Conservation (phyloP, 2,888 invertebrate species). For the Drosophila mimetica region DNA sequence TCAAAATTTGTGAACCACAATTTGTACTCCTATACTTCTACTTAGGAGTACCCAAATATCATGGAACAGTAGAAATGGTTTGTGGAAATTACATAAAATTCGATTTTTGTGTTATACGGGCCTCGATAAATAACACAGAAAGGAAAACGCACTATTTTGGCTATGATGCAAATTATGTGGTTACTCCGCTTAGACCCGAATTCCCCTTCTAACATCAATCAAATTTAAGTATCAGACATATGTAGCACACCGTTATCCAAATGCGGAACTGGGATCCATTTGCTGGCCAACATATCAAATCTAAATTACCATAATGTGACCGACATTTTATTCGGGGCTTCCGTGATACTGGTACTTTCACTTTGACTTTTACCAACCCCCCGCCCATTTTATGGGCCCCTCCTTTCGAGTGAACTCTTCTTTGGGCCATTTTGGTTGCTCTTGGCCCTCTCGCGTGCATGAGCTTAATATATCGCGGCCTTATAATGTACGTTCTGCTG, state of each 20-base stretch:
- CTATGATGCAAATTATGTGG: background rate
- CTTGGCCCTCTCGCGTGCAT: conserved; percentile 60
- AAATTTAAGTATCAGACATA: conserved; percentile 32
- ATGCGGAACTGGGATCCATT: conserved; percentile 30
- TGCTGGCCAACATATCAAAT: conserved; percentile 36
- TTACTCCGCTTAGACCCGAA: conserved; percentile 3
- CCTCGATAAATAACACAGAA: too few relatives aligned
- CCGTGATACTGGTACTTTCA: conserved; percentile 39
- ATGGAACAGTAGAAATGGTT: too few relatives aligned
- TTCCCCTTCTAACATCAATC: conserved; percentile 22
- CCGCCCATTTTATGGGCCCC: background rate
- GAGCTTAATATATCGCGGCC: conserved; percentile 67
- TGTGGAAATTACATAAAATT: too few relatives aligned
- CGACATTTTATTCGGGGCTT: conserved; percentile 42
- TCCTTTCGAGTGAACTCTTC: conserved; percentile 11
- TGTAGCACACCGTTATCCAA: conserved; percentile 33
- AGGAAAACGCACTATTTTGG: background rate
- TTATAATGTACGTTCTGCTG: conserved; percentile 46
- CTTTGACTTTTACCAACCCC: conserved; percentile 33
- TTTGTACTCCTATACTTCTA: too few relatives aligned
- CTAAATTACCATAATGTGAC: conserved; percentile 44
- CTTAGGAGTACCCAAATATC: too few relatives aligned
- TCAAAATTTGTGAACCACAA: too few relatives aligned
- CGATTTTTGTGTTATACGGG: too few relatives aligned
- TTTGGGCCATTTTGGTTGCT: conserved; percentile 29